These are phyloP conservation scores for Polypterus bichir DNA, from an alignment of 2,113 vertebrate species.

Conservation along the genomic window DNA sequence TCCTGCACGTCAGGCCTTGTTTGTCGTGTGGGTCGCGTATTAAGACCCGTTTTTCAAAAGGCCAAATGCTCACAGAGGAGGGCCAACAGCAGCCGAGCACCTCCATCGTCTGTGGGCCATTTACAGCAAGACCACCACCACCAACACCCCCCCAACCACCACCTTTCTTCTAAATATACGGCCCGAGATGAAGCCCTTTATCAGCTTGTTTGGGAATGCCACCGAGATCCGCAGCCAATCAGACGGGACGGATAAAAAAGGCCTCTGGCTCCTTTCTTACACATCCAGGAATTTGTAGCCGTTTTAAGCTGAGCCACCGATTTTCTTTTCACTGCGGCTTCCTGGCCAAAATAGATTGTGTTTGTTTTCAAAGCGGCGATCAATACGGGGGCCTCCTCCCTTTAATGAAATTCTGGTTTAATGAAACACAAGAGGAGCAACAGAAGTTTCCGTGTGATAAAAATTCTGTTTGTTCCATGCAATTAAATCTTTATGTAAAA, in stretches of 20 bases:
- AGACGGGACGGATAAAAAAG: constrained; percentile 22
- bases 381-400: constrained; percentile 16
- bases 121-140: too few relatives aligned
- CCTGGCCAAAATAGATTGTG: constrained; percentile 35
- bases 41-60: constrained; percentile 4
- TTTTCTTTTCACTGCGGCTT: constrained; percentile 26
- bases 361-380: constrained; percentile 42
- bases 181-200: constrained; percentile 21
- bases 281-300: constrained; percentile 32
- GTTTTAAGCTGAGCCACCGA: constrained; percentile 29
- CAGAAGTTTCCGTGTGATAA: constrained; percentile 32
- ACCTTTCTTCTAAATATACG: too few relatives aligned
- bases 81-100: too few relatives aligned
- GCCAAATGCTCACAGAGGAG: too few relatives aligned
- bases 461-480: constrained; percentile 19
- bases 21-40: constrained; percentile 30
- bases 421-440: constrained; percentile 23
- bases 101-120: too few relatives aligned
- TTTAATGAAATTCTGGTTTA: constrained; percentile 17
- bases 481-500: constrained; percentile 31
- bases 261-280: constrained; percentile 26
- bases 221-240: constrained; percentile 24
- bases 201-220: constrained; percentile 39
- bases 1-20: constrained; percentile 31
- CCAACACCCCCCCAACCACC: too few relatives aligned